Percentiles rank a stretch among this genome's conserved stretches.
phyloP scores from a whole-genome alignment of 2,888 invertebrate species.

The Embidobia sp. region DNA sequence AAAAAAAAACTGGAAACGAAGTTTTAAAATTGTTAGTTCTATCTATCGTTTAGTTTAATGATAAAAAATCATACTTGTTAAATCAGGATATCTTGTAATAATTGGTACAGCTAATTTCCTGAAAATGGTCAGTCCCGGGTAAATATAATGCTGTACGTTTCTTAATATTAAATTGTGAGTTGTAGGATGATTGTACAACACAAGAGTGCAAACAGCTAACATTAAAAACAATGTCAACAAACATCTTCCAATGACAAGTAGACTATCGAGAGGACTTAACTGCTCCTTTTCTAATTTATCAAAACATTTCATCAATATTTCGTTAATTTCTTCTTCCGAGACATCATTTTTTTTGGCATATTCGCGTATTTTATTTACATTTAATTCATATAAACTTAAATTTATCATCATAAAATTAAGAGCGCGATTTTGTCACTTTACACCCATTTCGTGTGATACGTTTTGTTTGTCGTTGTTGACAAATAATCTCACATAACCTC shows the following conservation, averaged over 20 bases:
- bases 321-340: slow-evolving; percentile 85
- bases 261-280: slow-evolving; percentile 51
- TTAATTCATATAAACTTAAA: slow-evolving; percentile 69
- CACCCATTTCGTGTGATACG: too few relatives aligned
- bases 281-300: slow-evolving; percentile 78
- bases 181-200: slow-evolving; percentile 84
- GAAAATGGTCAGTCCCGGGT: slow-evolving; percentile 89
- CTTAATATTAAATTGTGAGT: slow-evolving; percentile 86
- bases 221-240: slow-evolving; percentile 74
- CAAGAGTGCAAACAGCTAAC: slow-evolving; percentile 79
- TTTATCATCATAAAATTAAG: slow-evolving; percentile 57
- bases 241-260: slow-evolving; percentile 65
- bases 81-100: slow-evolving; percentile 87
- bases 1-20: too few relatives aligned
- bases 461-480: neutral
- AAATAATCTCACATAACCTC: neutral
- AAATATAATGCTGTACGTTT: slow-evolving; percentile 90
- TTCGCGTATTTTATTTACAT: slow-evolving; percentile 84
- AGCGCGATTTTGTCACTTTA: neutral
- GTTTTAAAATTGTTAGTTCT: too few relatives aligned
- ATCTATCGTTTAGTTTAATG: too few relatives aligned
- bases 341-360: slow-evolving; percentile 85
- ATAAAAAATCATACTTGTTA: slow-evolving; percentile 86
- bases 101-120: slow-evolving; percentile 90
- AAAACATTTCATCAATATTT: slow-evolving; percentile 84